phyloP scores from a whole-genome alignment of 2,797 vertebrate species.

The Nyctalus aviator region DNA sequence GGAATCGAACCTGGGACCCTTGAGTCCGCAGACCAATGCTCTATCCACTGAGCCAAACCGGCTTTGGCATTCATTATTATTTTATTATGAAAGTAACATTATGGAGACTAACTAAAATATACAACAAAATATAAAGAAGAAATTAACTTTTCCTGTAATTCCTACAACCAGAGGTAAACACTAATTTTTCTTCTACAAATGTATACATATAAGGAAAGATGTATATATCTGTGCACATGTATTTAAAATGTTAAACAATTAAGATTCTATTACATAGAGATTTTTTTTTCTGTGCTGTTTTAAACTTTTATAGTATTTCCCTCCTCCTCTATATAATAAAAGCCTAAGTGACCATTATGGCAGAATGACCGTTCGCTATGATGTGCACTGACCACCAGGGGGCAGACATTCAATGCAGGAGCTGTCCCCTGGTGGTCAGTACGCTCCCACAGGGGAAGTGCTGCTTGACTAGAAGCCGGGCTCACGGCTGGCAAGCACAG shows the following conservation, averaged over 20 bases:
- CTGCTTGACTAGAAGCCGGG: no score
- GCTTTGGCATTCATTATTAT: neutral
- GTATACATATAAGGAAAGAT: neutral
- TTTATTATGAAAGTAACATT: constrained; percentile 54
- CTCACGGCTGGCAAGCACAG: no score
- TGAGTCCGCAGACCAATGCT: no score
- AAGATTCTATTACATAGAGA: neutral
- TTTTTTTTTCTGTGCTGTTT: constrained; percentile 4
- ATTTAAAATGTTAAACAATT: constrained; percentile 21
- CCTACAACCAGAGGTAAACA: neutral
- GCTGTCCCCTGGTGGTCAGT: no score
- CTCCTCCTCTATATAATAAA: neutral
- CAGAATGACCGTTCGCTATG: no score
- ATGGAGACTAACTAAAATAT: constrained; percentile 43
- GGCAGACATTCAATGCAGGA: no score
- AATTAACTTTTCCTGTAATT: constrained; percentile 38
- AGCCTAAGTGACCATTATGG: no score
- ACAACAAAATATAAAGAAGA: constrained; percentile 32
- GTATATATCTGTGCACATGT: neutral
- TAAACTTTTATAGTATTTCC: neutral
- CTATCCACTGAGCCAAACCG: no score
- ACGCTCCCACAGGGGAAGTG: no score
- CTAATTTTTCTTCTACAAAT: neutral
- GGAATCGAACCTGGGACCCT: no score
- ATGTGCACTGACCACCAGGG: no score